Percentiles rank a stretch among this genome's conserved stretches.
These are phyloP conservation scores for Idaea dimidiata DNA, from an alignment of 2,888 invertebrate species.

Conservation along the genomic window DNA sequence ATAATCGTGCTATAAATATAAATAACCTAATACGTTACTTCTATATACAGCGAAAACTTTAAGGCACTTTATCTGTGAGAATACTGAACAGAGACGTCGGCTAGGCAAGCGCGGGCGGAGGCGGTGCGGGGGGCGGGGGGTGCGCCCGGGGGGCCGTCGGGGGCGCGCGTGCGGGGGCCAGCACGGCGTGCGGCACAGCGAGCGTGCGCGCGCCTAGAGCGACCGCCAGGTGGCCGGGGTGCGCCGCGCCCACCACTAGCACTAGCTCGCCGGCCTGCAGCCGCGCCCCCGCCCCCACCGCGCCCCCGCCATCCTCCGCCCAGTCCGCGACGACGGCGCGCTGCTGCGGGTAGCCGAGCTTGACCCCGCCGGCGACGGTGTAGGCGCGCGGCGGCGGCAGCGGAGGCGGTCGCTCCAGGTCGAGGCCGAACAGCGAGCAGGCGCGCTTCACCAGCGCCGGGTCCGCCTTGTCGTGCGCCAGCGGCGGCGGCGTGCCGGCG, in stretches of 20 bases:
- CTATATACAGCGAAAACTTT: no score
- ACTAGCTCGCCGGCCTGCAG: slow-evolving; percentile 92
- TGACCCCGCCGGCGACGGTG: slow-evolving; percentile 93
- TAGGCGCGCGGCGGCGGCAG: slow-evolving; percentile 95
- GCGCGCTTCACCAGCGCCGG: slow-evolving; percentile 94
- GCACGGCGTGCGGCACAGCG: slow-evolving; percentile 68
- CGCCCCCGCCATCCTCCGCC: slow-evolving; percentile 79
- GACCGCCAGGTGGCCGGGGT: slow-evolving; percentile 93
- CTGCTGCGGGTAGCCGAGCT: slow-evolving; percentile 95
- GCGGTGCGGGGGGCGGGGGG: slow-evolving; percentile 51
- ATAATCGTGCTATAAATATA: no score
- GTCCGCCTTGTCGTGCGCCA: slow-evolving; percentile 92
- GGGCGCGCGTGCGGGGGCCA: slow-evolving; percentile 62
- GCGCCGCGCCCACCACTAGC: slow-evolving; percentile 92
- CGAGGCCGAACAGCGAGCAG: slow-evolving; percentile 93
- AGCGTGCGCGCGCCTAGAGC: slow-evolving; percentile 75
- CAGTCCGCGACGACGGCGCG: slow-evolving; percentile 95
- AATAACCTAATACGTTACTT: no score
- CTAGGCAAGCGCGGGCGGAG: slow-evolving; percentile 24
- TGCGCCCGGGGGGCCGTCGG: slow-evolving; percentile 48
- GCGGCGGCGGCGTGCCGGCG: slow-evolving; percentile 93
- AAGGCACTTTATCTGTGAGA: no score
- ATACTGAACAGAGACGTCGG: not conserved
- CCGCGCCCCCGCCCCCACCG: slow-evolving; percentile 61
- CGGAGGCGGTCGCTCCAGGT: slow-evolving; percentile 95